phyloP scores from a whole-genome alignment of 2,797 vertebrate genomes.

The Onychomys arenicola region DNA sequence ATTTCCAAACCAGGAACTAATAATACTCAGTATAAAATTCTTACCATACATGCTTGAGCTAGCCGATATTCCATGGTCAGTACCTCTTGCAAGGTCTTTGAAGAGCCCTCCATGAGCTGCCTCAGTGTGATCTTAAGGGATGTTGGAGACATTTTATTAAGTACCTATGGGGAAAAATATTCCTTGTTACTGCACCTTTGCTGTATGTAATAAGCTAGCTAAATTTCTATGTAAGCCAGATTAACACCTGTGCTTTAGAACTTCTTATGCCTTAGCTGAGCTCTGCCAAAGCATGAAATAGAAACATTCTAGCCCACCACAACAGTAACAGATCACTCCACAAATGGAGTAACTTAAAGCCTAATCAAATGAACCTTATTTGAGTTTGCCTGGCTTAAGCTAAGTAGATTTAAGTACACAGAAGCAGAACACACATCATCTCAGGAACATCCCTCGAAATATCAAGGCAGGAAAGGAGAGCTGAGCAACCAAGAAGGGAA shows the following conservation, averaged over 20 bases:
- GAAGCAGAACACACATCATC: neutral
- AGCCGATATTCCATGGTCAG: constrained; percentile 97
- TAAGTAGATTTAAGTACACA: neutral
- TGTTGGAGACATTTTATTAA: constrained; percentile 96
- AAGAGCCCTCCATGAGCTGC: constrained; percentile 92
- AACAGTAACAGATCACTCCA: constrained; percentile 14
- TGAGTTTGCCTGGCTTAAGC: neutral
- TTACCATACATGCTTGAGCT: constrained; percentile 95
- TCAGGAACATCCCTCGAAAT: neutral
- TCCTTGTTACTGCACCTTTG: constrained; percentile 37
- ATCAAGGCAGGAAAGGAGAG: too few species aligned
- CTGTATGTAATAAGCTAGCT: neutral
- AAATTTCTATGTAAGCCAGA: constrained; percentile 12
- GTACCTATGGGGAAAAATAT: constrained; percentile 85
- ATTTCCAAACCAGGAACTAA: neutral
- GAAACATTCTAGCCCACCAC: neutral
- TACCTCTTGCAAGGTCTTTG: constrained; percentile 93
- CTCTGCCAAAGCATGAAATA: constrained; percentile 1
- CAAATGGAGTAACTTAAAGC: neutral
- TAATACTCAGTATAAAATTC: constrained; percentile 30
- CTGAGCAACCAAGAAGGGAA: neutral
- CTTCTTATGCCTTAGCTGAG: neutral
- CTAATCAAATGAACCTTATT: constrained; percentile 17
- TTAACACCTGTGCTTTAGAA: neutral
- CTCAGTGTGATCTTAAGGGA: constrained; percentile 95